Base-by-base conservation (phyloP, 2,888 invertebrate species). In the Notodonta dromedarius region DNA sequence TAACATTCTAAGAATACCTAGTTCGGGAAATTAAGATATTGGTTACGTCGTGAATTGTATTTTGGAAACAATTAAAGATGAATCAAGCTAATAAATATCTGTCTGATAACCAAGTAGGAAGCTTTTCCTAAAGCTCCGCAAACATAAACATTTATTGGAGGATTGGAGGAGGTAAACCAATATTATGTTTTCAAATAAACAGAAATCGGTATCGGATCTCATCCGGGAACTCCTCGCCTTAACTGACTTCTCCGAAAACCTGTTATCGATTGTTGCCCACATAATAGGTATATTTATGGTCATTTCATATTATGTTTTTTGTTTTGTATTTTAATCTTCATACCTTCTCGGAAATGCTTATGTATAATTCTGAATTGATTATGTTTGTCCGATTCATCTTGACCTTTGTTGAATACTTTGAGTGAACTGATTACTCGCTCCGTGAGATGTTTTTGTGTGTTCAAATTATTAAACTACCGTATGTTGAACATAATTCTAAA, bases 291-390 rank as follows among this genome's bases (percentile, higher is more conserved):
- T 73, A 70, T 71, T 73, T 75, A 75, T 66, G 68, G 58, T 68
- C 67, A 75, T 73, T 74, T 56, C 56, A 59, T 64, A 76, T 79
- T 77, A 72, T 63, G 74, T 75, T 76, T 83, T 86, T 80, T 77
- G 78, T 77, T 78, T 73, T 72, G 63, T 70, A 70, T 75, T 69
- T 71, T 79, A 83, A 80, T 78, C 76, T 82, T 77, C 69, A 66
- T 70, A 77, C 73, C 71, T 88, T 88, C 87, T 82, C 65, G 72
- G 87, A 85, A 86, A 54, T 61, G 58, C 59, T 66, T 61, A 68
- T 58, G 58, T 67, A 75, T 79, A 66, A 79, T 79, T 81, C 75
- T 66, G 74, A 78, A 80, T 79, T 80, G 76, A 86, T 83, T 84
- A 80, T 66, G 67, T 62, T 66, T 70, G 54, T 39, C 54, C 54